These are phyloP conservation scores for Tinamus guttatus DNA, from an alignment of 2,113 vertebrate genomes.

Conservation along the genomic window DNA sequence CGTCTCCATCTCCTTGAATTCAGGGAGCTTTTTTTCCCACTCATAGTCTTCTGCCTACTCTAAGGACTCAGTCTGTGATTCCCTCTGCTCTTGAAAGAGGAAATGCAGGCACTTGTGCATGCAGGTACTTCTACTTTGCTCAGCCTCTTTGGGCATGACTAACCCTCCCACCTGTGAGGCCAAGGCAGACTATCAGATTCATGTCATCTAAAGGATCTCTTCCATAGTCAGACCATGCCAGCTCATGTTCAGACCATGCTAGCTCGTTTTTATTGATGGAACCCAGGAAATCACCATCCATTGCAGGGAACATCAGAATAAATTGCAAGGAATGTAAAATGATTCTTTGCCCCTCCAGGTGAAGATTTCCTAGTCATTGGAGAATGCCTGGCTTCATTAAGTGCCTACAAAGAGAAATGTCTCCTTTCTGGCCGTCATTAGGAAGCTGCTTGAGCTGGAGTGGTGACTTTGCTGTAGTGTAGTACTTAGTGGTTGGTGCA, in stretches of 20 bases:
- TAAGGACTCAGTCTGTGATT: not conserved
- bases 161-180: not conserved
- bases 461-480: not conserved
- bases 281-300: not conserved
- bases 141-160: not conserved
- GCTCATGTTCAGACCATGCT: not conserved
- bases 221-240: not conserved
- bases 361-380: not conserved
- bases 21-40: not conserved
- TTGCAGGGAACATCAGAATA: fast-evolving
- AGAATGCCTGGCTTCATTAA: not conserved
- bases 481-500: not conserved
- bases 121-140: fast-evolving
- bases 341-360: not conserved
- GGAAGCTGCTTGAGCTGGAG: not conserved
- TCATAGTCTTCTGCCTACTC: not conserved
- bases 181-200: not conserved
- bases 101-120: not conserved
- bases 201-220: not conserved
- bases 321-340: not conserved
- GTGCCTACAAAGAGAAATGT: not conserved
- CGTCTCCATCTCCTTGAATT: no score
- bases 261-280: no score
- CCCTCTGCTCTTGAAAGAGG: not conserved
- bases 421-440: not conserved